These are phyloP conservation scores for Chouioia cunea DNA, from an alignment of 2,888 invertebrate genomes.

Conservation along the genomic window DNA sequence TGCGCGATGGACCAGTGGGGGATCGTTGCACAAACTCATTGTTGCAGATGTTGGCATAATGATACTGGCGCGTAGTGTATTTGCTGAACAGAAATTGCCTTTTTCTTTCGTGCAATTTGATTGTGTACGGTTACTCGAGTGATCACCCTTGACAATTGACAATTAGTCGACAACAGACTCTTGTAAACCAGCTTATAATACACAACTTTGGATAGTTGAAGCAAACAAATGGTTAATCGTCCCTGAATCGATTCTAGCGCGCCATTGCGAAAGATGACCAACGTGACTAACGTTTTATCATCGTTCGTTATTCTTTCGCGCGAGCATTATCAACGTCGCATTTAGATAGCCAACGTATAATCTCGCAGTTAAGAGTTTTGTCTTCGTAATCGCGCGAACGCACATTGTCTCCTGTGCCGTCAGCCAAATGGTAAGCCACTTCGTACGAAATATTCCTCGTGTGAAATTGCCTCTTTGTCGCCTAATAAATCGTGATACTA, in stretches of 20 bases:
- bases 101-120: too few species aligned
- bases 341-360: constrained; percentile 15
- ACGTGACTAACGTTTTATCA: constrained; percentile 26
- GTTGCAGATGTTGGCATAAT: too few species aligned
- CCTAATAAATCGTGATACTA: background rate
- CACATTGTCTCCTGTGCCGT: background rate
- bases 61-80: too few species aligned
- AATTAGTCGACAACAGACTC: background rate
- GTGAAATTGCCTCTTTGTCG: background rate
- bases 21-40: too few species aligned
- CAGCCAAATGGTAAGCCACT: constrained; percentile 33
- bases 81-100: too few species aligned
- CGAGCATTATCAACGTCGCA: constrained; percentile 27
- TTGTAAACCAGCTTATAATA: background rate
- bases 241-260: too few species aligned
- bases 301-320: constrained; percentile 4
- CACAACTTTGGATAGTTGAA: too few species aligned
- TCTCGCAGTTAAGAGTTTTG: too few species aligned
- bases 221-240: too few species aligned
- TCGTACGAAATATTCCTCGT: background rate
- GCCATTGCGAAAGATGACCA: too few species aligned
- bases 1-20: too few species aligned
- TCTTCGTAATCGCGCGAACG: background rate
- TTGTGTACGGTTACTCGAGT: too few species aligned
- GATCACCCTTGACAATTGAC: background rate